These are phyloP conservation scores for Oopsacas minuta DNA, from an alignment of 37 sponge, comb jelly and placozoan species.

Conservation along the genomic window DNA sequence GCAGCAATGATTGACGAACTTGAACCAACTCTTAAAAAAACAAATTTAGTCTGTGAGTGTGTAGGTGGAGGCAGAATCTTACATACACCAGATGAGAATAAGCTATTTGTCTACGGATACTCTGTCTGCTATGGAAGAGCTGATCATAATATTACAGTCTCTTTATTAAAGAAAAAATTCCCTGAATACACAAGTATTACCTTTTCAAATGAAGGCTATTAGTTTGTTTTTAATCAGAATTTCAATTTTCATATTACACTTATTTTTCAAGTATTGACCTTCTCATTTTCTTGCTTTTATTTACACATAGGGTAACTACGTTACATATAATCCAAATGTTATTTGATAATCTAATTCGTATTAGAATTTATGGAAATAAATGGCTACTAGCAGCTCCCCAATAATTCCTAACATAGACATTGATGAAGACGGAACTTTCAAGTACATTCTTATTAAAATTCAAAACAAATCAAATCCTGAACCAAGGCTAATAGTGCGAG, in stretches of 20 bases:
- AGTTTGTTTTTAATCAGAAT: not conserved
- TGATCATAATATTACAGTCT: slow-evolving; percentile 24
- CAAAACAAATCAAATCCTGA: not conserved
- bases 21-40: not conserved
- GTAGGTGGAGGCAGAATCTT: not conserved
- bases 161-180: slow-evolving; percentile 15
- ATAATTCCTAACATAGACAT: slow-evolving; percentile 17
- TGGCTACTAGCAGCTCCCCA: not conserved
- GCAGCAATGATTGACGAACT: not conserved
- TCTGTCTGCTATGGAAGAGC: slow-evolving; percentile 24
- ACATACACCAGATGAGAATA: not conserved
- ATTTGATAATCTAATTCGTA: not conserved
- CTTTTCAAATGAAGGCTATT: slow-evolving; percentile 31
- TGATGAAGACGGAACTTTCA: slow-evolving; percentile 19
- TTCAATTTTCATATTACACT: not conserved
- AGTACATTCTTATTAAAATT: slow-evolving; percentile 27
- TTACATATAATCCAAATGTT: not conserved
- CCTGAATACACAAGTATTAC: slow-evolving; percentile 19
- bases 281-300: no score
- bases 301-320: not conserved
- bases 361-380: not conserved
- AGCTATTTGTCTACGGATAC: not conserved
- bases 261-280: no score
- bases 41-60: not conserved
- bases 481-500: slow-evolving; percentile 22